phyloP scores from a whole-genome alignment of 2,113 vertebrate genomes.

The Podarcis cretensis region DNA sequence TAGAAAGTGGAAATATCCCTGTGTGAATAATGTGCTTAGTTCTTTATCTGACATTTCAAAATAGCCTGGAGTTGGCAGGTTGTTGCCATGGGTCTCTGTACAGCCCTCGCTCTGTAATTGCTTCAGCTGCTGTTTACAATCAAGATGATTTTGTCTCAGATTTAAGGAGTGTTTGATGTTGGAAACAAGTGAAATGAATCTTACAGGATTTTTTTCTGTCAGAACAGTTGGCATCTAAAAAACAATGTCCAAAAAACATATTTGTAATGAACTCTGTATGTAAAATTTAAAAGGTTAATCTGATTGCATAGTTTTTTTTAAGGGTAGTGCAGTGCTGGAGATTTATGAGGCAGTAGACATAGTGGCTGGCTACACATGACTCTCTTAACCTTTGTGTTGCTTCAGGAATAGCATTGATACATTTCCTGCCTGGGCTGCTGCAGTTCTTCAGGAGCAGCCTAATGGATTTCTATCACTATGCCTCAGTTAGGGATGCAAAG shows the following conservation, averaged over 20 bases:
- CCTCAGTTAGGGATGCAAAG: not conserved
- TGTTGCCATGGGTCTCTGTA: not conserved
- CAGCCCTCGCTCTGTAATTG: not conserved
- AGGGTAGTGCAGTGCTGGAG: not conserved
- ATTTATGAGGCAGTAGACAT: no score
- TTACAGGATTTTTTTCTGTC: not conserved
- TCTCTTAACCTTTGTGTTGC: not conserved
- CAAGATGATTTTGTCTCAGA: rapidly evolving
- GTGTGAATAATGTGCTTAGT: not conserved
- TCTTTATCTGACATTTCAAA: not conserved
- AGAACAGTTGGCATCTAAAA: not conserved
- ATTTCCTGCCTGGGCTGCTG: not conserved
- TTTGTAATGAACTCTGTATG: not conserved
- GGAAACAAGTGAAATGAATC: not conserved
- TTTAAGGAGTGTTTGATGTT: not conserved
- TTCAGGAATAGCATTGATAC: not conserved
- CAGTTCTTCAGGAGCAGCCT: not conserved
- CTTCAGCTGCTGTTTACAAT: not conserved
- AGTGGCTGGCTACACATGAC: not conserved
- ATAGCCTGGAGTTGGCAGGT: not conserved
- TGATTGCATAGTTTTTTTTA: not conserved
- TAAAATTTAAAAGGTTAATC: not conserved
- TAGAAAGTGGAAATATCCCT: rapidly evolving
- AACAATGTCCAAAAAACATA: not conserved
- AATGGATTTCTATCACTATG: not conserved